A percentile compares a stretch with the other conserved stretches of the same genome.
Evolutionary conservation across 2,888 invertebrate genomes (phyloP).

Genomic region (Tipula helvola): DNA sequence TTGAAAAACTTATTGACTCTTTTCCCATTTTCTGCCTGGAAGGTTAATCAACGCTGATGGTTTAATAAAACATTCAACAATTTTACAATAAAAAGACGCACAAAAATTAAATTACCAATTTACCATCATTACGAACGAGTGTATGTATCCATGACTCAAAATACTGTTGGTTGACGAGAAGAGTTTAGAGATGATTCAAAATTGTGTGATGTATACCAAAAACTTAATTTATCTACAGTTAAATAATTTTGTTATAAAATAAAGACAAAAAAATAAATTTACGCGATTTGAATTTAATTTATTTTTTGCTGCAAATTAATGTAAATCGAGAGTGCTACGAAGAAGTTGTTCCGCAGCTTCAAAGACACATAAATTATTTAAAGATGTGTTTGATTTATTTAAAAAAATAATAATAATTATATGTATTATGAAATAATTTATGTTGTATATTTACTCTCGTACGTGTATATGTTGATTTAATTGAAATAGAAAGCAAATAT

Average conservation of each 20-base stretch:
- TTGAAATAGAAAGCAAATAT: slow-evolving; percentile 4
- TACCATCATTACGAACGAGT: background rate
- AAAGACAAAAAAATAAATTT: background rate
- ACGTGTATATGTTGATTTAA: background rate
- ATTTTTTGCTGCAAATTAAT: background rate
- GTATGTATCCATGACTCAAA: background rate
- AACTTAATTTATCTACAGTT: background rate
- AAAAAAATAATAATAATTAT: background rate
- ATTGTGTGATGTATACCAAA: background rate
- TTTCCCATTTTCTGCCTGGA: too few species aligned
- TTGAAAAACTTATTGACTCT: too few species aligned
- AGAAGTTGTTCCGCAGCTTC: background rate
- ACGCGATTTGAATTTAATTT: background rate
- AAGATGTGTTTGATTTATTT: background rate
- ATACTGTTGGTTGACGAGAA: background rate
- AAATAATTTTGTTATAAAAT: background rate
- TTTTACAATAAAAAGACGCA: background rate
- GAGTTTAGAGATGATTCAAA: background rate
- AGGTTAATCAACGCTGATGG: background rate
- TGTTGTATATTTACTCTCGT: background rate
- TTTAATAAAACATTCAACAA: background rate
- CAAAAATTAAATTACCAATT: background rate
- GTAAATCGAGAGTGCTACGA: background rate
- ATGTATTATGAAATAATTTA: background rate
- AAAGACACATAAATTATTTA: background rate